Conservation (phyloP, 2,888 invertebrate species). For the Aspidapion aeneum region DNA sequence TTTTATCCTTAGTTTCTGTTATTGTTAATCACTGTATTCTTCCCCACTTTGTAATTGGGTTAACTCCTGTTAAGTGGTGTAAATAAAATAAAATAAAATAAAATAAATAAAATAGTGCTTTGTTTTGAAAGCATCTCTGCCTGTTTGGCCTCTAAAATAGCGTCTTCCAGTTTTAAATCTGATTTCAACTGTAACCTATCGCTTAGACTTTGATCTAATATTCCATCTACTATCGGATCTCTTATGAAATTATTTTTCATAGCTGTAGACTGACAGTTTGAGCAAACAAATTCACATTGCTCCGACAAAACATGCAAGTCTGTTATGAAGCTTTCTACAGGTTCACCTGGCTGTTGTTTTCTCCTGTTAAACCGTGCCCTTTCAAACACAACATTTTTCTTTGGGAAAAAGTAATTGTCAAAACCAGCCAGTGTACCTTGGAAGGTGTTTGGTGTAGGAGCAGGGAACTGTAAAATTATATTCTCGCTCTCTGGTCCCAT, state of each 20-base stretch:
- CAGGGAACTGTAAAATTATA: not conserved
- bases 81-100: too few relatives aligned
- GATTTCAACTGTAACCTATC: constrained; percentile 5
- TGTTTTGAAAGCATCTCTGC: constrained; percentile 1
- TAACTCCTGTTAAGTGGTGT: too few relatives aligned
- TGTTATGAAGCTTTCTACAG: not conserved
- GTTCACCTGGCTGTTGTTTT: not conserved
- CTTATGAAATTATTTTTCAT: constrained; percentile 1
- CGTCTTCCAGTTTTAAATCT: constrained; percentile 1
- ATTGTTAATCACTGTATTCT: too few relatives aligned
- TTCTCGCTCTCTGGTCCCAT: constrained; percentile 1
- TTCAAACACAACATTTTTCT: constrained; percentile 2
- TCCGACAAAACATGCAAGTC: constrained; percentile 1
- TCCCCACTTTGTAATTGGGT: too few relatives aligned
- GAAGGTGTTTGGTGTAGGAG: not conserved
- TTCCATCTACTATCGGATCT: not conserved
- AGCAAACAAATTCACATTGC: constrained; percentile 1
- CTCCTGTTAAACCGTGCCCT: not conserved
- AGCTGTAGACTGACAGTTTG: not conserved
- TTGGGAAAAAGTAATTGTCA: too few relatives aligned
- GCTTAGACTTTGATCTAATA: constrained; percentile 1
- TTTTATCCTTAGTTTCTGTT: too few relatives aligned
- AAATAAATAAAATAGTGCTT: not conserved
- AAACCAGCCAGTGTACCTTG: too few relatives aligned
- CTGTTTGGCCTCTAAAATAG: not conserved